Percentiles rank a stretch among this genome's conserved stretches.
These are phyloP conservation scores for Pinna nobilis DNA, from an alignment of 1,140 invertebrate genomes.

Conservation along the genomic window DNA sequence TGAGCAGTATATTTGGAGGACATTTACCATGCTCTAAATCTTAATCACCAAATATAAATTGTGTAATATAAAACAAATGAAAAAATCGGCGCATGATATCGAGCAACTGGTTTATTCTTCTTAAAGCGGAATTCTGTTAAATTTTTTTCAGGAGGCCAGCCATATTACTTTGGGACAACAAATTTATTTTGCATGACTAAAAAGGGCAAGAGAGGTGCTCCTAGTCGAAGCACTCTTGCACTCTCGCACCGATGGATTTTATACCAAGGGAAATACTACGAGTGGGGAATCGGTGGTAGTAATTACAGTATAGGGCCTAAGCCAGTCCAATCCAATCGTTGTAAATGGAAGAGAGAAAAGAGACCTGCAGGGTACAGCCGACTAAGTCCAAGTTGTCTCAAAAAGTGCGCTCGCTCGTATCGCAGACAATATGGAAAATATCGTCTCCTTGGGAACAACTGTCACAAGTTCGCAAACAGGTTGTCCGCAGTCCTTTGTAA, in stretches of 20 bases:
- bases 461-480: constrained; percentile 29
- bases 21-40: too few relatives aligned
- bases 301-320: neutral
- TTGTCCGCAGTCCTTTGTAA: constrained; percentile 23
- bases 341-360: neutral
- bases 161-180: constrained; percentile 26
- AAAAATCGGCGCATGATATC: too few relatives aligned
- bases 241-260: constrained; percentile 23
- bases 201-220: constrained; percentile 1
- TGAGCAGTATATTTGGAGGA: too few relatives aligned
- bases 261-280: constrained; percentile 16
- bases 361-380: constrained; percentile 19
- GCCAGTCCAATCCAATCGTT: neutral
- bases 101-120: too few relatives aligned
- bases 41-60: too few relatives aligned
- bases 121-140: too few relatives aligned
- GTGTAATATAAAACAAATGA: too few relatives aligned
- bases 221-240: neutral
- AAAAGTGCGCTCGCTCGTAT: constrained; percentile 12
- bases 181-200: constrained; percentile 11
- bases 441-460: constrained; percentile 18
- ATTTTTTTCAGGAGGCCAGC: constrained; percentile 6
- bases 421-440: constrained; percentile 5
- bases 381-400: constrained; percentile 13
- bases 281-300: neutral